Base-by-base conservation (phyloP, 2,113 vertebrate species). In the Apistogramma diplotaenia region DNA sequence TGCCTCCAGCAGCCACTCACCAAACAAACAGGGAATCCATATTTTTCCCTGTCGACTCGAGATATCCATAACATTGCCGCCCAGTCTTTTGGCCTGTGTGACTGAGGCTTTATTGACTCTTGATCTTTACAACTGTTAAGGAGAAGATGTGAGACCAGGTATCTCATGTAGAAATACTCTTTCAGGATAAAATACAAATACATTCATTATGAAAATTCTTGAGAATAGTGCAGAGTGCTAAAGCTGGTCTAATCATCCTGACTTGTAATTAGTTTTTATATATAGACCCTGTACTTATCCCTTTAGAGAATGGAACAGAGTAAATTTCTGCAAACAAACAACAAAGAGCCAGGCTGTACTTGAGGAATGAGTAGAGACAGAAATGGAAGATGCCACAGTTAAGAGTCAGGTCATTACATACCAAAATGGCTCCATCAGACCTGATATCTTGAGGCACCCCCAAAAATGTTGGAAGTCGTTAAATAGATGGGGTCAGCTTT, bases 101-200 rank as follows among this genome's bases (percentile, higher is more conserved):
- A 60, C 1, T n/a, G 58, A 60, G 0, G 58, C 0, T 12, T 65
- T 65, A 16, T 35, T 40, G 35, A 43, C 23, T 40, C 3, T 40
- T 23, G 33, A 62, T 23, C 4, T 62, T 62, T 16, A 5, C 60
- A 25, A 0, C 40, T 62, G n/a, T 23, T 16, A 13, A 21, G 23
- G n/a, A 62, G 12, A 61, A 0, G 11, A 5, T 43, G 40, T 43
- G 40, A 15, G 40, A 5, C 40, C 40, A 43, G 4, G 11, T 43
- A 4, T 12, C 12, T 43, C 40, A 43, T 13, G 37, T n/a, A 61
- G 1, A 62, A 62, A 62, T 37, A 40, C 21, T 40, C 1, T 62
- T 60, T 60, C 35, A 12, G 60, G 1, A 40, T 40, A 40, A 62
- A 62, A 62, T 16, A 62, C 40, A 37, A 35, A 15, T 61, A 6